phyloP scores from a whole-genome alignment of 2,113 vertebrate species.

The Lepus europaeus region DNA sequence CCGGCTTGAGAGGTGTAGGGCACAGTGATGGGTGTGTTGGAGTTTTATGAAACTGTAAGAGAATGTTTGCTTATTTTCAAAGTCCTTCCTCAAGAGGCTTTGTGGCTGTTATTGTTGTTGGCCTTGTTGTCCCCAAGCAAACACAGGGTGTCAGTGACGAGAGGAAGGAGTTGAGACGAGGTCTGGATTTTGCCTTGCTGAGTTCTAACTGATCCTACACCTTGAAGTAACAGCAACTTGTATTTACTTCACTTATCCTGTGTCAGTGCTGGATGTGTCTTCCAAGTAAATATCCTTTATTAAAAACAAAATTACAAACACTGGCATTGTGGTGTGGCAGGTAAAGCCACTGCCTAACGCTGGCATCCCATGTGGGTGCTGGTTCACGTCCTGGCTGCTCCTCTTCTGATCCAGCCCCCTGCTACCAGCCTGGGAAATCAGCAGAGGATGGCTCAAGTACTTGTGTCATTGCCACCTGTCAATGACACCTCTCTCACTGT shows the following conservation, averaged over 20 bases:
- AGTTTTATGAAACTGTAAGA: neutral
- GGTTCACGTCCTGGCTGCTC: too few species aligned
- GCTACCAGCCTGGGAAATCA: too few species aligned
- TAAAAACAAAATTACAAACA: neutral
- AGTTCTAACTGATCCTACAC: neutral
- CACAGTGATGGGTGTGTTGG: neutral
- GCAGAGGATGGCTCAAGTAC: too few species aligned
- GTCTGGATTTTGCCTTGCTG: neutral
- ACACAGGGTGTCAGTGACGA: neutral
- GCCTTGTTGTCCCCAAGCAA: constrained; percentile 13
- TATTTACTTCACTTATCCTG: constrained; percentile 25
- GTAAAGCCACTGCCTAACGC: too few species aligned
- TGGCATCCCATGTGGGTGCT: too few species aligned
- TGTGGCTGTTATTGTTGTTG: neutral
- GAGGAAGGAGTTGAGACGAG: neutral
- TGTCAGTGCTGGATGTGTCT: neutral
- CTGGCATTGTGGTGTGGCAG: too few species aligned
- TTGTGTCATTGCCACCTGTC: too few species aligned
- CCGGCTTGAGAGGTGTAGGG: neutral
- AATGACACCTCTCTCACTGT: too few species aligned
- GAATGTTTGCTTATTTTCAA: constrained; percentile 16
- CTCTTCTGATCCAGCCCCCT: too few species aligned
- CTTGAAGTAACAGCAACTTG: neutral
- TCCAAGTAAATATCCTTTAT: neutral
- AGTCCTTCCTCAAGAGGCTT: neutral